Evolutionary conservation across 92 coral and sea anemone species (phyloP).

Genomic region (Epizoanthus ramosus): DNA sequence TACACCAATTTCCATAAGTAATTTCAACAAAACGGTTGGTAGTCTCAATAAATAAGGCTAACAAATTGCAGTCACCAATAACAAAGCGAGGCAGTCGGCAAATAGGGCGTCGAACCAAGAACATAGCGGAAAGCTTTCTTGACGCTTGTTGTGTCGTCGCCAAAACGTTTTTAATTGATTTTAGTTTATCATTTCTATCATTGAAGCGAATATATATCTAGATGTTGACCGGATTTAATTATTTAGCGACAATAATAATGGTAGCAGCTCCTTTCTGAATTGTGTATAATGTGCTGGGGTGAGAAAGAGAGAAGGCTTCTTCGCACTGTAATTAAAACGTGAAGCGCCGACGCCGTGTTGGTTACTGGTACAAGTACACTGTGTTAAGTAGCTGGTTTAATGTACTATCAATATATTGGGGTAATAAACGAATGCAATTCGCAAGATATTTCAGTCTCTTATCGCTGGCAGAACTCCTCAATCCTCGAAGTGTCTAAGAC

Average conservation of each 20-base stretch:
- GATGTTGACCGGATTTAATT: neutral
- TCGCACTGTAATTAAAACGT: neutral
- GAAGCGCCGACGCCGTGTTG: neutral
- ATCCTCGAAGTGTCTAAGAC: no score
- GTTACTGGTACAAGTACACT: neutral
- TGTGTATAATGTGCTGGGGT: neutral
- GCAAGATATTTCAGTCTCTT: no score
- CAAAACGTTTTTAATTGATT: neutral
- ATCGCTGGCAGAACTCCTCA: no score
- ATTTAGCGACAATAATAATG: neutral
- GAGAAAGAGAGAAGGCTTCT: neutral
- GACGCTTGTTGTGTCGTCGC: neutral
- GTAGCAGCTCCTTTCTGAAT: neutral
- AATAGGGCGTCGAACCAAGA: neutral
- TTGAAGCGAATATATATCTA: neutral
- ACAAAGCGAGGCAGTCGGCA: neutral
- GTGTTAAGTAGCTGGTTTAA: neutral
- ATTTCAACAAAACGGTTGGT: constrained; percentile 1
- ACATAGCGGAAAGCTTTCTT: neutral
- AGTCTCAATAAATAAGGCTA: neutral
- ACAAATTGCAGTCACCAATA: no score
- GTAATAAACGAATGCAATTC: no score
- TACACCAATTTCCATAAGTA: neutral
- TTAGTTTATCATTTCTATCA: neutral
- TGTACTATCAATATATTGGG: no score